Conservation (phyloP, 2,888 invertebrate genomes). For the Mythimna impura region DNA sequence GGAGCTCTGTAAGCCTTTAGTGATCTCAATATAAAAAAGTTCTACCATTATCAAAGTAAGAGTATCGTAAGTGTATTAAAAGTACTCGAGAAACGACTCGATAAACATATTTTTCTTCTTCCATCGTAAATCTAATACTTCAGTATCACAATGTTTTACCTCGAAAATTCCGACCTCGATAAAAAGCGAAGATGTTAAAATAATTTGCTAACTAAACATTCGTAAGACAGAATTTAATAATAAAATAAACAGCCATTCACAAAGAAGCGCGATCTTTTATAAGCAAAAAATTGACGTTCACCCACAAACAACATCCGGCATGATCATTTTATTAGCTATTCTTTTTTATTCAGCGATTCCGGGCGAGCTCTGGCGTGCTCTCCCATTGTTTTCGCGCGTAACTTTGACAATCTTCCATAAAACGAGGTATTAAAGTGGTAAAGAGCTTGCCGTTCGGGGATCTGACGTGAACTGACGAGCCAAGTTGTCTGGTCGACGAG, state of each 20-base stretch:
- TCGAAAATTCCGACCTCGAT: conserved; percentile 35
- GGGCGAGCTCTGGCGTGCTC: conserved; percentile 62
- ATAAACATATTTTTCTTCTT: conserved; percentile 36
- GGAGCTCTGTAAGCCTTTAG: conserved; percentile 25
- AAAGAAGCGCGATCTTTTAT: conserved; percentile 54
- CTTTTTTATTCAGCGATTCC: conserved; percentile 68
- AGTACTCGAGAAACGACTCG: conserved; percentile 6
- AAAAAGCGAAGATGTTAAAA: conserved; percentile 48
- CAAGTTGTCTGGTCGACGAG: conserved; percentile 69
- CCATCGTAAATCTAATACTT: conserved; percentile 32
- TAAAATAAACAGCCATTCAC: conserved; percentile 59
- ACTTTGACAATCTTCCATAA: conserved; percentile 74
- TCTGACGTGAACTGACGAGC: conserved; percentile 72
- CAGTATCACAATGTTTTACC: conserved; percentile 38
- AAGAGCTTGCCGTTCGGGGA: conserved; percentile 62
- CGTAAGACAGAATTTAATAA: conserved; percentile 50
- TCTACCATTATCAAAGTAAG: conserved; percentile 20
- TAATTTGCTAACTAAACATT: conserved; percentile 59
- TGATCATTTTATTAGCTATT: conserved; percentile 69
- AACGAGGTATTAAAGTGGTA: conserved; percentile 72
- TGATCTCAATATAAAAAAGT: conserved; percentile 28
- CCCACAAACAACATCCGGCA: conserved; percentile 66
- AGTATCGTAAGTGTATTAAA: conserved; percentile 18
- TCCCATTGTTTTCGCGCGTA: conserved; percentile 70
- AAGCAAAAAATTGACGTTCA: conserved; percentile 65